Conservation (phyloP, 2,888 invertebrate species). For the Eristalis arbustorum region DNA sequence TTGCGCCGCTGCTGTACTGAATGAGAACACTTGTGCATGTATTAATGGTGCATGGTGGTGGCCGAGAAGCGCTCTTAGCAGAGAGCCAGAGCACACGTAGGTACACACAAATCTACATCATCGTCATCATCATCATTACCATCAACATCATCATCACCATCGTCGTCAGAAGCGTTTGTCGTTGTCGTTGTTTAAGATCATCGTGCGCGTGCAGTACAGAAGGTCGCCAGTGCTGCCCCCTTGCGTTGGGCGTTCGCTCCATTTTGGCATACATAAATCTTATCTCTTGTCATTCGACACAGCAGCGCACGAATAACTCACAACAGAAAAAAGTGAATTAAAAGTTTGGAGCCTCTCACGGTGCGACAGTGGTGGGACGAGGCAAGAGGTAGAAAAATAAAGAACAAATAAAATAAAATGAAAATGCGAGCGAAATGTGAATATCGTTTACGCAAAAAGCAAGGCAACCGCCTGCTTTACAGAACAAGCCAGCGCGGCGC, state of each 20-base stretch:
- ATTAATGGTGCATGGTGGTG: conserved; percentile 35
- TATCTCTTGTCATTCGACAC: conserved; percentile 67
- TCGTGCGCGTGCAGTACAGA: conserved; percentile 64
- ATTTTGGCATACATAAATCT: conserved; percentile 68
- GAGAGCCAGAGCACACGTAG: neutral
- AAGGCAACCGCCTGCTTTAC: conserved; percentile 39
- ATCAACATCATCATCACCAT: conserved; percentile 25
- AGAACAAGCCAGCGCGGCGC: conserved; percentile 19
- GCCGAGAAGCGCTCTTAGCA: neutral
- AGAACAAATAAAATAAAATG: neutral
- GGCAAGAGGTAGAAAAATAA: conserved; percentile 17
- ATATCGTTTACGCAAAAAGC: conserved; percentile 23
- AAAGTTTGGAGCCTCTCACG: conserved; percentile 22
- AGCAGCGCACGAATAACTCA: conserved; percentile 59
- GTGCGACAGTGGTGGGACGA: neutral
- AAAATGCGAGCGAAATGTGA: conserved; percentile 60
- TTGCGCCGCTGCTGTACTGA: conserved; percentile 12
- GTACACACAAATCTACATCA: conserved; percentile 17
- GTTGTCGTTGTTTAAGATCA: conserved; percentile 48
- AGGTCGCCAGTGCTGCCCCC: conserved; percentile 65
- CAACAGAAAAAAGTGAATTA: conserved; percentile 49
- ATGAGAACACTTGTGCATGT: conserved; percentile 36
- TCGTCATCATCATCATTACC: conserved; percentile 12
- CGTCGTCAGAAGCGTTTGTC: neutral
- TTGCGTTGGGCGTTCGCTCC: conserved; percentile 59